Base-by-base conservation (phyloP, 2,113 vertebrate species). In the Lanius ludovicianus region DNA sequence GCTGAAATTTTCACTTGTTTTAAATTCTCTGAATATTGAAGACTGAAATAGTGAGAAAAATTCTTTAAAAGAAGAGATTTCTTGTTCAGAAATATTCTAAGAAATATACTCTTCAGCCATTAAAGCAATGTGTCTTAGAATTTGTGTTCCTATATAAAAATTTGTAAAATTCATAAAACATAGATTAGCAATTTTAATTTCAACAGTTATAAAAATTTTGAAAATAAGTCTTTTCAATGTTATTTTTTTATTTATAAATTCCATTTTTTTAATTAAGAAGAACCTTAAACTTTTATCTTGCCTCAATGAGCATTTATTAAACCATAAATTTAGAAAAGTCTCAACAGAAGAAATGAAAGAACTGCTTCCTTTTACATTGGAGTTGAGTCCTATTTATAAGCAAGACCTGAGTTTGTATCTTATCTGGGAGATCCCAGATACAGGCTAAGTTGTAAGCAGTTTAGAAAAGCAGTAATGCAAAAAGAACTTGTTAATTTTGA, bases 141-240 rank as follows among this genome's bases (percentile, higher is more conserved):
- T 8, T 86, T 39, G 1, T 49, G 6, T 24, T 73, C 13, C 20
- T 49, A 19, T 28, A 53, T 24, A 22, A 68, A 85, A n/a, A 47
- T 7, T 31, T 74, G 1, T 24, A 62, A 56, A 69, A 42, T 21
- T 23, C 1, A 0, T 46, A 33, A 84, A 68, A 52, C 1, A 27
- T n/a, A 62, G 41, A n/a, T 37, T 11, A 30, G 1, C 11, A 70
- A 10, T 49, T 92, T 28, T 20, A 35, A 37, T 33, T 76, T 84
- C 15, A 52, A 62, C 7, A 33, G 3, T 33, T 63, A 44, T 11
- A 68, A 3, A 4, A 78, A 35, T 11, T 23, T 31, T 76, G 17
- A 62, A 74, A 27, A 24, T 1, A 47, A 62, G 2, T 6, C 1
- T 57, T 68, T 67, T 60, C 10, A 21, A 19, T 57, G 7, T 35